Percentiles rank a stretch among this genome's conserved stretches.
These are phyloP conservation scores for Lanius collurio DNA, from an alignment of 2,113 vertebrate genomes.

Conservation along the genomic window DNA sequence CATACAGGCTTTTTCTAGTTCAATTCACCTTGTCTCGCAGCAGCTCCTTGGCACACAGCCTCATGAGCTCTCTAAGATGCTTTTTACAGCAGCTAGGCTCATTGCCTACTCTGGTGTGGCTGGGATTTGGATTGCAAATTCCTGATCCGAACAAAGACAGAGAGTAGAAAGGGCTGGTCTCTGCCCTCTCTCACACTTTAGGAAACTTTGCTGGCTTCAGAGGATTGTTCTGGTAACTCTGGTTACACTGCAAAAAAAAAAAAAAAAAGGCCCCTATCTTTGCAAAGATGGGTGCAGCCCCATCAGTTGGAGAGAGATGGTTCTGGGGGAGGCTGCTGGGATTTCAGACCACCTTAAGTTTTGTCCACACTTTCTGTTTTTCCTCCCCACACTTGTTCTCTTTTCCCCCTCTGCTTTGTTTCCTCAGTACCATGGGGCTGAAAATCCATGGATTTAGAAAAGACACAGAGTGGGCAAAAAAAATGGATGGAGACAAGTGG, in stretches of 20 bases:
- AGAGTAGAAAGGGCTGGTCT: conserved; percentile 7
- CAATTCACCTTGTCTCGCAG: neutral
- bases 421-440: neutral
- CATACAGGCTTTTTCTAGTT: neutral
- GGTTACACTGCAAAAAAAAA: neutral
- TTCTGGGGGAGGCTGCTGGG: neutral
- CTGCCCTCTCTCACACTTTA: conserved; percentile 5
- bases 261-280: neutral
- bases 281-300: neutral
- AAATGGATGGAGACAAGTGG: neutral
- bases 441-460: neutral
- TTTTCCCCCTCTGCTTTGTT: neutral
- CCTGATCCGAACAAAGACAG: conserved; percentile 13
- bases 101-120: neutral
- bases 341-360: neutral
- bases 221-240: neutral
- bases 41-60: conserved; percentile 32
- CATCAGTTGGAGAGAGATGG: neutral
- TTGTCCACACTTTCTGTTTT: neutral
- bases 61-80: neutral
- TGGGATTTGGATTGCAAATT: conserved; percentile 63
- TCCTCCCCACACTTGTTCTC: neutral
- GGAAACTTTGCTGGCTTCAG: neutral
- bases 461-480: neutral
- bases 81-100: conserved; percentile 20